Conservation (phyloP, 2,888 invertebrate genomes). For the Unio pictorum region DNA sequence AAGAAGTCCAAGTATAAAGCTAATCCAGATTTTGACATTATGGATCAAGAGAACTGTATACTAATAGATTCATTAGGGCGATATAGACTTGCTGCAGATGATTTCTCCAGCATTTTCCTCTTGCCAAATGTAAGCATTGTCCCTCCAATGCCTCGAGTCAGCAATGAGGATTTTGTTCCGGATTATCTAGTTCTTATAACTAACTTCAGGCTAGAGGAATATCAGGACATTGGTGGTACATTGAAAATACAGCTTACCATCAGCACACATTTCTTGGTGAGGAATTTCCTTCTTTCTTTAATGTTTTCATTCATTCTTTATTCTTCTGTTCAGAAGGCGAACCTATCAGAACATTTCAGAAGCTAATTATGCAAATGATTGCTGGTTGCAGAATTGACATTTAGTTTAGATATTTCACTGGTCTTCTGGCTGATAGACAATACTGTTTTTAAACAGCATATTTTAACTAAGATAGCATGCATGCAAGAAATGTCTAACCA, state of each 20-base stretch:
- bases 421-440: no score
- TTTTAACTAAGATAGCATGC: no score
- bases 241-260: conserved; percentile 23
- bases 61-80: conserved; percentile 38
- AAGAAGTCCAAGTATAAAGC: no score
- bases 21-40: neutral
- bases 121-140: conserved; percentile 72
- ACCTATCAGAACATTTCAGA: no score
- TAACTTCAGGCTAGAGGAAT: conserved; percentile 80
- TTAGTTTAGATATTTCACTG: no score
- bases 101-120: conserved; percentile 42
- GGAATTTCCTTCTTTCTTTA: neutral
- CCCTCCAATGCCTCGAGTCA: conserved; percentile 51
- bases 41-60: conserved; percentile 32
- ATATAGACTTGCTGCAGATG: conserved; percentile 26
- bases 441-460: no score
- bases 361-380: no score
- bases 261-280: neutral
- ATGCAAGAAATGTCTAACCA: no score
- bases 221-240: conserved; percentile 86
- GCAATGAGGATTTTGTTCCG: conserved; percentile 36
- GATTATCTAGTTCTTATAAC: conserved; percentile 71
- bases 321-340: no score
- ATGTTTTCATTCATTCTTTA: neutral
- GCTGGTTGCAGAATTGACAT: no score